These are phyloP conservation scores for Mystacides longicornis DNA, from an alignment of 2,888 invertebrate genomes.

Conservation along the genomic window DNA sequence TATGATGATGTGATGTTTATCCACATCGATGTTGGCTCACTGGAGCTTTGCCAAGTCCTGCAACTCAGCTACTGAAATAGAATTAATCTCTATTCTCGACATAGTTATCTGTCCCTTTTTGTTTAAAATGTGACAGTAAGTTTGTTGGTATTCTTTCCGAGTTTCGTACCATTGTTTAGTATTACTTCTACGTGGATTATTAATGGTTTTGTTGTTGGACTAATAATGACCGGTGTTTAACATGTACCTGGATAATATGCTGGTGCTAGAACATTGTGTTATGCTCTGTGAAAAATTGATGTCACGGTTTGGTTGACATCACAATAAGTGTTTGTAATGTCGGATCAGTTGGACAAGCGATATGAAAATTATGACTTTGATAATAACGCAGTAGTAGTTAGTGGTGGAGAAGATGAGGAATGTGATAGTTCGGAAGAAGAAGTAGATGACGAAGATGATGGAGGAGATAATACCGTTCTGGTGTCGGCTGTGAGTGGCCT, in stretches of 20 bases:
- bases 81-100: constrained; percentile 13
- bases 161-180: constrained; percentile 2
- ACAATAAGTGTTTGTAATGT: too few species aligned
- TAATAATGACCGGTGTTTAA: background rate
- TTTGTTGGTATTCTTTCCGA: background rate
- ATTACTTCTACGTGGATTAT: background rate
- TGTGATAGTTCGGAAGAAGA: background rate
- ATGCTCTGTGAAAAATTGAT: background rate
- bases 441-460: constrained; percentile 19
- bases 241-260: background rate
- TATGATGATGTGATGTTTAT: too few species aligned
- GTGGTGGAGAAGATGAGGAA: background rate
- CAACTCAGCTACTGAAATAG: constrained; percentile 33
- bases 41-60: constrained; percentile 36
- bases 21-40: constrained; percentile 5
- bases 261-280: background rate
- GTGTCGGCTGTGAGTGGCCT: constrained; percentile 37
- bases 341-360: too few species aligned
- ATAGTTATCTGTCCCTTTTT: constrained; percentile 19
- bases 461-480: constrained; percentile 43
- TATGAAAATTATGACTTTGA: too few species aligned
- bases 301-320: background rate
- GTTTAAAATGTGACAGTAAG: constrained; percentile 13
- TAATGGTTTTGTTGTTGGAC: background rate
- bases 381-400: background rate